A percentile compares a stretch with the other conserved stretches of the same genome.
Evolutionary conservation across 2,888 invertebrate genomes (phyloP).

Genomic region (Elaeidobius kamerunicus): DNA sequence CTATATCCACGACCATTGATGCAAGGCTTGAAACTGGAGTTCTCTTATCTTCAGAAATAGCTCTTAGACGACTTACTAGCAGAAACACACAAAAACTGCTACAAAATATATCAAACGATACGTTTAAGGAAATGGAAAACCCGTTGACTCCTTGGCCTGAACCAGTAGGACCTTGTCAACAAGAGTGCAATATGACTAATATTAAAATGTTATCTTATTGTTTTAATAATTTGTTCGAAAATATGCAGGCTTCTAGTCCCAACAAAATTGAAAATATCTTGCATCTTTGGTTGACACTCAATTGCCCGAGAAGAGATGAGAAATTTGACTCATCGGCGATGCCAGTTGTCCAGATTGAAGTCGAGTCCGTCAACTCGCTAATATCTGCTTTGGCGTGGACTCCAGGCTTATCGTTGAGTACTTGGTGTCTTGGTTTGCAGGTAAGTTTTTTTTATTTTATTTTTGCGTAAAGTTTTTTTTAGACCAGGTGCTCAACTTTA

Average conservation of each 20-base stretch:
- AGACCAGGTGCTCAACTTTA: too few species aligned
- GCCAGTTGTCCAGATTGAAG: conserved; percentile 64
- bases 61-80: conserved; percentile 57
- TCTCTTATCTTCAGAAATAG: conserved; percentile 73
- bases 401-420: conserved; percentile 66
- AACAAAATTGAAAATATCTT: conserved; percentile 79
- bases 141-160: conserved; percentile 42
- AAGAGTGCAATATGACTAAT: conserved; percentile 47
- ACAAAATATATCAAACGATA: conserved; percentile 43
- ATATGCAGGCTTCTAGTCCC: conserved; percentile 65
- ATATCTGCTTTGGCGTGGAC: conserved; percentile 65
- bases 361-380: conserved; percentile 62
- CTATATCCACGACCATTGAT: conserved; percentile 68
- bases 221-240: conserved; percentile 67
- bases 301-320: conserved; percentile 54
- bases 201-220: conserved; percentile 65
- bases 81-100: conserved; percentile 43
- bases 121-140: conserved; percentile 31
- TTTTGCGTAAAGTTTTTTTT: neutral
- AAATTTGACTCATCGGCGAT: conserved; percentile 57
- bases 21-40: conserved; percentile 73
- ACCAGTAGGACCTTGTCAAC: conserved; percentile 48
- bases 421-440: conserved; percentile 67
- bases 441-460: conserved; percentile 9
- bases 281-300: conserved; percentile 83